Evolutionary conservation across 64 coral and sea anemone genomes (phyloP), one percentile per base, ranked within the genome.

Genomic region (Montipora capricornis): DNA sequence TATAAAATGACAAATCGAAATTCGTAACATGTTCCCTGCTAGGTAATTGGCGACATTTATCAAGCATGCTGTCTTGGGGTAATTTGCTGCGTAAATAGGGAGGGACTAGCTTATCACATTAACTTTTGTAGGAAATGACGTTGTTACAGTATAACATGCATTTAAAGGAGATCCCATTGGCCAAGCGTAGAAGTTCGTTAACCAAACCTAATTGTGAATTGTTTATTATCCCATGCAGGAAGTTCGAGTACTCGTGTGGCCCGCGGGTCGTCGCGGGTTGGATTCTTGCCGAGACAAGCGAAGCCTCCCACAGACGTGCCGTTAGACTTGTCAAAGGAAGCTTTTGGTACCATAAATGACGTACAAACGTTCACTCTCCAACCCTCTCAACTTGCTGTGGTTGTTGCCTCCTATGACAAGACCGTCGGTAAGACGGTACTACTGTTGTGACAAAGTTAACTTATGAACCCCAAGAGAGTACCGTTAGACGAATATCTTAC

Each of bases 331-430:
- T 89, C 86, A 52, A 95, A 96, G 20, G 88, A 94, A 47, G 73
- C 53, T 50, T 99, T 94, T 82, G 92, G 96, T 15, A 76, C 44
- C 17, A 44, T 91, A 14, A 95, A 99, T 17, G 98, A 99, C 64
- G 82, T 99, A 47, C 88, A 92, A 51, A 94, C 92, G 3, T 92
- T 89, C 44, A 80, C 95, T 0, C 81, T 99, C 9, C 80, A 88
- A 26, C 76, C 98, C 1, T 94, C 98, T 16, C 98, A 99, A 51
- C 92, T 99, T 20, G 98, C 94, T 20, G 92, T 99, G 51, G 98
- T 99, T 10, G 86, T 99, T 37, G 93, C 98, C 3, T 99, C 98
- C 5, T 99, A 99, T 85, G 92, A 99, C 62, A 99, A 99, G 76
- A 99, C 98, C 19, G 96, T 99, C 75, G 95, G 98, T 99, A 96